A percentile compares a stretch with the other conserved stretches of the same genome.
Conservation (phyloP, 2,797 vertebrate genomes). For the Poeciliopsis infans region DNA sequence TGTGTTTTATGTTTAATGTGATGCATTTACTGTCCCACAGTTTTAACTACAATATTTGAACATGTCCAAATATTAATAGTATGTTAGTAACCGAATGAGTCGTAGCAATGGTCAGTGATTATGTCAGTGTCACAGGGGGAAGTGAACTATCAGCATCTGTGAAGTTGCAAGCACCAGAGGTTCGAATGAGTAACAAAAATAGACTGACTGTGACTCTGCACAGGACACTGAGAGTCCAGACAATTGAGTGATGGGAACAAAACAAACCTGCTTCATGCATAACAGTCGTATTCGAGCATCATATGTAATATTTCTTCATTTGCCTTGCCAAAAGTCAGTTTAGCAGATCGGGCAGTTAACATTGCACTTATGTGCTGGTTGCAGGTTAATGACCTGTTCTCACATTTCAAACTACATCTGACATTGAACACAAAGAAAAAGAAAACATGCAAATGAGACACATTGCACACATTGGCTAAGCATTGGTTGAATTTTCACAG, state of each 20-base stretch:
- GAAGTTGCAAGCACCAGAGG: neutral
- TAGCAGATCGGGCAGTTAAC: neutral
- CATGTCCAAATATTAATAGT: neutral
- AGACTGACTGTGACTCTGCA: neutral
- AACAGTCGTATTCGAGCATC: neutral
- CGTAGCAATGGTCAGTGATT: neutral
- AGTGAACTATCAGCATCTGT: neutral
- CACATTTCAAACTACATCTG: neutral
- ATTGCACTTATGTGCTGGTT: neutral
- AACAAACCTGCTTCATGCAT: neutral
- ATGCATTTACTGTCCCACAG: neutral
- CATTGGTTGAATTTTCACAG: constrained; percentile 3
- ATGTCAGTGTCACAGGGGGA: neutral
- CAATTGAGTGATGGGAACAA: neutral
- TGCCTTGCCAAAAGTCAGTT: neutral
- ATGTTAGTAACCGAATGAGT: neutral
- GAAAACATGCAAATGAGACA: constrained; percentile 9
- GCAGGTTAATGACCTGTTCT: neutral
- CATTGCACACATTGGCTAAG: neutral
- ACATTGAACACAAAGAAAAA: neutral
- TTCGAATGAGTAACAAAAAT: neutral
- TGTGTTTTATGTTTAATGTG: neutral
- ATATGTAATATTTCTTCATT: neutral
- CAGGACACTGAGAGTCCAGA: neutral
- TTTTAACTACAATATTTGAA: neutral